Evolutionary conservation across 2,113 vertebrate genomes (phyloP).

Genomic region (Fulica atra): DNA sequence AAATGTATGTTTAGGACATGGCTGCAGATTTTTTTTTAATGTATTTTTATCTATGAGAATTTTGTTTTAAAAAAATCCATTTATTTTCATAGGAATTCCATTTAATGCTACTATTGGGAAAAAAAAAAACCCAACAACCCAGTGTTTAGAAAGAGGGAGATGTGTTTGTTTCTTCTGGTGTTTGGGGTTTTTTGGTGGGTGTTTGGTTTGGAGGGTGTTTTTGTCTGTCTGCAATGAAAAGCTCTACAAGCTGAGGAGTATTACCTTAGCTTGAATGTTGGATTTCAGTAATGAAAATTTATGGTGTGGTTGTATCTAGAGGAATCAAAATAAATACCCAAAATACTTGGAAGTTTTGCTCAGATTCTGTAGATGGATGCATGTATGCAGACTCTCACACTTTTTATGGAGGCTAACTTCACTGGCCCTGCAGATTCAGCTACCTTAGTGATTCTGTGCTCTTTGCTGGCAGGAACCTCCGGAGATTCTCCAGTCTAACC

Average conservation of each 20-base stretch:
- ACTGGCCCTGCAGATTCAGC: neutral
- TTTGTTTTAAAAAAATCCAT: neutral
- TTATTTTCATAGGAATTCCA: neutral
- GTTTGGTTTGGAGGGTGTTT: too few relatives aligned
- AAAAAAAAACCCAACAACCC: too few relatives aligned
- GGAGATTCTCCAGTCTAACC: neutral
- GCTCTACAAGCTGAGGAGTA: neutral
- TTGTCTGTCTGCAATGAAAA: neutral
- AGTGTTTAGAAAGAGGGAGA: neutral
- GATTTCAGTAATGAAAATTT: neutral
- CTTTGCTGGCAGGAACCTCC: neutral
- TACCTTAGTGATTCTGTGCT: neutral
- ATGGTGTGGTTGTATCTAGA: neutral
- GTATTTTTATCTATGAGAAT: neutral
- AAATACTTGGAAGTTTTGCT: neutral
- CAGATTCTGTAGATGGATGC: neutral
- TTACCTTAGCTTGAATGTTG: neutral
- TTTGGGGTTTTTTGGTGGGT: neutral
- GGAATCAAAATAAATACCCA: neutral
- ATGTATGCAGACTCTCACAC: neutral
- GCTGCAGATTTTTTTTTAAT: neutral
- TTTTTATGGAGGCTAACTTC: neutral
- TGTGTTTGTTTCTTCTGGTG: neutral
- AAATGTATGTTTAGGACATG: neutral
- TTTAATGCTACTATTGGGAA: neutral